Evolutionary conservation across 2,888 invertebrate genomes (phyloP).

Genomic region (Calephelis perditalis): DNA sequence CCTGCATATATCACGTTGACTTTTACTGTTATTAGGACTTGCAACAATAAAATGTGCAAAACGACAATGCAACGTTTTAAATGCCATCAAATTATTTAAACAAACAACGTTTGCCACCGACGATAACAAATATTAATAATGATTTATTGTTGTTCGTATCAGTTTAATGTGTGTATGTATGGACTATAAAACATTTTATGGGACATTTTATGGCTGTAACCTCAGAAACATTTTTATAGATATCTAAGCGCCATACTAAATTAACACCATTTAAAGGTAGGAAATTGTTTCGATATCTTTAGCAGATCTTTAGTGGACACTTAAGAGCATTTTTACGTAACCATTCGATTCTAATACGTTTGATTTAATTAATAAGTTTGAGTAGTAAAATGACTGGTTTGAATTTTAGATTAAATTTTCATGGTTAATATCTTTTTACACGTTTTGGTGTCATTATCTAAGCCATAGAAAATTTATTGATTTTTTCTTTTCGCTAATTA

Average conservation of each 20-base stretch:
- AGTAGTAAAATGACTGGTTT: no score
- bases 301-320: slow-evolving; percentile 9
- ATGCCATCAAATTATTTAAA: slow-evolving; percentile 66
- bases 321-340: not conserved
- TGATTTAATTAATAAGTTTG: no score
- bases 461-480: no score
- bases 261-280: slow-evolving; percentile 22
- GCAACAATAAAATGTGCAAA: slow-evolving; percentile 54
- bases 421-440: no score
- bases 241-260: slow-evolving; percentile 52
- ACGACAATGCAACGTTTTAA: slow-evolving; percentile 58
- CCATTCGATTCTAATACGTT: no score
- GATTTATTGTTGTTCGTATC: slow-evolving; percentile 68
- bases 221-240: slow-evolving; percentile 65
- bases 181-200: slow-evolving; percentile 69
- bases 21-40: not conserved
- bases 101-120: slow-evolving; percentile 48
- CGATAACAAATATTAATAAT: slow-evolving; percentile 59
- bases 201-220: slow-evolving; percentile 61
- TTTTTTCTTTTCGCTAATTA: no score
- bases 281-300: slow-evolving; percentile 10
- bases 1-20: not conserved
- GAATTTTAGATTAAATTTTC: no score
- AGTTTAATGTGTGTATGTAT: slow-evolving; percentile 68
- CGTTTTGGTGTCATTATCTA: no score